Conservation (phyloP, 2,888 invertebrate genomes). For the Peribatodes rhomboidaria region DNA sequence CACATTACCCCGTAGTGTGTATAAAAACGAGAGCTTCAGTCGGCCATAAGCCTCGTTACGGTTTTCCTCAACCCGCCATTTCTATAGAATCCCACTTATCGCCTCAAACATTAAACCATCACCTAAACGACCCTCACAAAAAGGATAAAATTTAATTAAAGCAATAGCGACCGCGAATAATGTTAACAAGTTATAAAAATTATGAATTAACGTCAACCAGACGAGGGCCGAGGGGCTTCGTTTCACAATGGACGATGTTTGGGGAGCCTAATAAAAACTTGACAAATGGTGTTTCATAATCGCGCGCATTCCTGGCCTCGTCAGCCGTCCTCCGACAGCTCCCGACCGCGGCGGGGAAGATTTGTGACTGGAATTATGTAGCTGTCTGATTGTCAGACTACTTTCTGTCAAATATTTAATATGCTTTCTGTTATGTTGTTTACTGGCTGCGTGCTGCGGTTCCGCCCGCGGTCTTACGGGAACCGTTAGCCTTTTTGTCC, state of each 20-base stretch:
- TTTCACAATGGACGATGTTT: conserved; percentile 73
- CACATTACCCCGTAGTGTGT: too few relatives aligned
- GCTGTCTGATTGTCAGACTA: not conserved
- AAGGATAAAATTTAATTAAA: conserved; percentile 67
- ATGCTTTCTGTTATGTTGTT: not conserved
- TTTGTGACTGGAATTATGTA: not conserved
- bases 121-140: conserved; percentile 19
- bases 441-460: too few relatives aligned
- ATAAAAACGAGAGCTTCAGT: too few relatives aligned
- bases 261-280: conserved; percentile 86
- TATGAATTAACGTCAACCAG: conserved; percentile 79
- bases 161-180: conserved; percentile 57
- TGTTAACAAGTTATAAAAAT: conserved; percentile 84
- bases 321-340: not conserved
- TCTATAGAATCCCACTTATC: not conserved
- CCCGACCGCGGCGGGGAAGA: not conserved
- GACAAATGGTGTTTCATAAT: conserved; percentile 87
- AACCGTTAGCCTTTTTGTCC: too few relatives aligned
- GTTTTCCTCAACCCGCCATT: not conserved
- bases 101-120: conserved; percentile 14
- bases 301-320: conserved; percentile 76
- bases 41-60: not conserved
- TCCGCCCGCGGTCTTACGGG: too few relatives aligned
- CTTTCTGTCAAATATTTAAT: not conserved
- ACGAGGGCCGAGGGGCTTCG: conserved; percentile 54